These are phyloP conservation scores for Solen grandis DNA, from an alignment of 1,140 invertebrate genomes.

Conservation along the genomic window DNA sequence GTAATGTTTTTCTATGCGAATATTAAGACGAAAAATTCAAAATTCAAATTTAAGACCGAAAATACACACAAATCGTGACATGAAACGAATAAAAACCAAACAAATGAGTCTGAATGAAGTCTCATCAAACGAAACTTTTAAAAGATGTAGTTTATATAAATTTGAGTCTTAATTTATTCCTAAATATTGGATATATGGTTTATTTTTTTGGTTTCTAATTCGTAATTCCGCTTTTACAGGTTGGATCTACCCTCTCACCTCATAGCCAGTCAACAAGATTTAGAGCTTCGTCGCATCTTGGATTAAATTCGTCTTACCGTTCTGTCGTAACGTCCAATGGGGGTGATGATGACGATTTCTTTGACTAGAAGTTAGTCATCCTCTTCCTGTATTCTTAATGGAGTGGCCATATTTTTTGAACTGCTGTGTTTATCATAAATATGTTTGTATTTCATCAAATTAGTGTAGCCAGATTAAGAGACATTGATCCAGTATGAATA, in stretches of 20 bases:
- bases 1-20: too few species aligned
- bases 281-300: conserved; percentile 52
- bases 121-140: neutral
- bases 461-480: neutral
- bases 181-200: neutral
- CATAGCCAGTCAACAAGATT: conserved; percentile 50
- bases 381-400: conserved; percentile 30
- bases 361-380: neutral
- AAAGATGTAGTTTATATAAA: neutral
- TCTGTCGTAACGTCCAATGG: conserved; percentile 65
- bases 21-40: too few species aligned
- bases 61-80: too few species aligned
- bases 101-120: neutral
- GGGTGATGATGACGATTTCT: conserved; percentile 61
- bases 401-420: conserved; percentile 4
- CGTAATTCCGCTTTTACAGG: conserved; percentile 37
- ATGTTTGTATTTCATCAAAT: conserved; percentile 16
- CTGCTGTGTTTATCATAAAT: conserved; percentile 3
- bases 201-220: neutral
- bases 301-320: conserved; percentile 62
- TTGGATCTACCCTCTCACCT: conserved; percentile 36
- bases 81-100: neutral
- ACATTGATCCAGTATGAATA: neutral
- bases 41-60: too few species aligned
- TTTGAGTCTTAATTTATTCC: neutral